Conservation (phyloP, 2,113 vertebrate genomes). For the Ptychochromis oligacanthus region DNA sequence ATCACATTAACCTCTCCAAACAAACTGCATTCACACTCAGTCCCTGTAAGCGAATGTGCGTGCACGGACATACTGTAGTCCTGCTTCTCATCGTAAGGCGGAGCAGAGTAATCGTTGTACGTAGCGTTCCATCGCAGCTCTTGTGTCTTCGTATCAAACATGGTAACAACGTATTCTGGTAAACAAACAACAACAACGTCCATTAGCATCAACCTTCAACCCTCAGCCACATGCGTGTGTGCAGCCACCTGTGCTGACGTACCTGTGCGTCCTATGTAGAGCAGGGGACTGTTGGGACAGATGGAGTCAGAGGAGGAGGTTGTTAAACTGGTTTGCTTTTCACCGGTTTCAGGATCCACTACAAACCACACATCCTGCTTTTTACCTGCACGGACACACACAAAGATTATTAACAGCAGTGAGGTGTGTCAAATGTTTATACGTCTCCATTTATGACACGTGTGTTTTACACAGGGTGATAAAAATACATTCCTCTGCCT, state of each 20-base stretch:
- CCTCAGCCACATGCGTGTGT: neutral
- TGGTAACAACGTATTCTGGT: slow-evolving; percentile 94
- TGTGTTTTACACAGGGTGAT: neutral
- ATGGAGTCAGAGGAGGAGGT: slow-evolving; percentile 87
- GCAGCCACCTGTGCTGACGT: neutral
- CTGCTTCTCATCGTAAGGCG: slow-evolving; percentile 80
- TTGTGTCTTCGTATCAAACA: slow-evolving; percentile 92
- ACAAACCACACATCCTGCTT: slow-evolving; percentile 96
- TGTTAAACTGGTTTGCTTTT: slow-evolving; percentile 91
- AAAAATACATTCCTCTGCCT: neutral
- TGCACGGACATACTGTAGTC: slow-evolving; percentile 86
- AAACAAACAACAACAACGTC: neutral
- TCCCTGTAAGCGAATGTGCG: neutral
- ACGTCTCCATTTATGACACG: neutral
- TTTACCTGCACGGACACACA: slow-evolving; percentile 80
- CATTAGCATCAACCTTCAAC: neutral
- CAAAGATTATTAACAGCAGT: neutral
- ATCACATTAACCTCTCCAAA: neutral
- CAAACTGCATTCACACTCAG: neutral
- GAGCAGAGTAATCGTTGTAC: slow-evolving; percentile 91
- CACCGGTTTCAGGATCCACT: slow-evolving; percentile 94
- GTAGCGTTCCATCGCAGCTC: slow-evolving; percentile 94
- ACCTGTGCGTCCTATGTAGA: slow-evolving; percentile 96
- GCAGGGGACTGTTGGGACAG: slow-evolving; percentile 86
- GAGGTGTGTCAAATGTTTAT: neutral